Base-by-base conservation (phyloP, 2,888 invertebrate species). In the Prosapia bicincta region DNA sequence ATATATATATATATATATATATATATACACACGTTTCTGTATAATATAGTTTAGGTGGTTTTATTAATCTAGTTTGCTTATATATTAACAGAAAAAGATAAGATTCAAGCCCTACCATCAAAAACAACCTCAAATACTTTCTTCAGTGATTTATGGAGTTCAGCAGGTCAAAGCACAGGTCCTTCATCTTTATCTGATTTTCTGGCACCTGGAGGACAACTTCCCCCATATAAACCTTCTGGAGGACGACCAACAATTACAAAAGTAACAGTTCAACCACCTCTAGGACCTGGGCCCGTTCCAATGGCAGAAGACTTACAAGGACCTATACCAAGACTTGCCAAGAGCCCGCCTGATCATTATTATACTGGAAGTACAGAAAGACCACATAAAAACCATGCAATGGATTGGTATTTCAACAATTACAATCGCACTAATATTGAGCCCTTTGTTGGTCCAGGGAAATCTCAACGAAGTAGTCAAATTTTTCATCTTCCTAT, bases 321-420 rank as follows among this genome's bases (percentile, higher is more conserved):
- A 28, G 81, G 80, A 10, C 80, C 81, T 9, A 78, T 78, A 20
- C 81, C 81, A 20, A 72, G 78, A 32, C 77, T 79, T 26, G 79
- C 78, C 32, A 77, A 78, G 66, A 78, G 78, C 25, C 77, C 78
- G 3, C 76, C 78, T 10, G 72, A 78, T 15, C 77, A 75, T 38
- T 76, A 77, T 66, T 74, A 70, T 65, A 72, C 75, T 5, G 26
- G 43, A 24, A 54, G 30, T 25, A 32, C 65, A 10, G 32, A 68
- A 0, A 69, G 66, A 69, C 75, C 67, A 15, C 70, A 66, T 10
- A 70, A 43, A n/a, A 78, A 79, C 72, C 65, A 73, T 15, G 76
- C 78, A 10, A 79, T 79, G 66, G 83, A 83, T 72, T 96, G 96
- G 96, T 96, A 96, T 84, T 95, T 93, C 83, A 92, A 91, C 79